These are phyloP conservation scores for Papilio polytes DNA, from an alignment of 1,140 invertebrate species.

Conservation along the genomic window DNA sequence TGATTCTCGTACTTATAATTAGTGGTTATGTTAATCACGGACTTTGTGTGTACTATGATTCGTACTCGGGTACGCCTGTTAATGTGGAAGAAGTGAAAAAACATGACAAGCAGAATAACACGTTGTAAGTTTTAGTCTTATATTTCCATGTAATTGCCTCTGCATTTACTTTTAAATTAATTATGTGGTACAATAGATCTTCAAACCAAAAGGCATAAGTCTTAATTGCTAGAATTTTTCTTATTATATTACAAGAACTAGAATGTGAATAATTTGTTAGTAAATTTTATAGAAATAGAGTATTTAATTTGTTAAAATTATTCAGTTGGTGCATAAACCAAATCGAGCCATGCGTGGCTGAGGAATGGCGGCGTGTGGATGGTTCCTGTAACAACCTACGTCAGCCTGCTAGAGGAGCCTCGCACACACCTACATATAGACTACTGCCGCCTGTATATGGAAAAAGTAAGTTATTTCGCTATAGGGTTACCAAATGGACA, in stretches of 20 bases:
- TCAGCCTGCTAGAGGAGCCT: conserved; percentile 52
- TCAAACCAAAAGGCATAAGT: too few species aligned
- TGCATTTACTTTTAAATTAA: too few species aligned
- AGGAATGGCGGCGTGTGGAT: conserved; percentile 58
- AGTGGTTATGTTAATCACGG: not conserved
- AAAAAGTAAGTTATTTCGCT: conserved; percentile 41
- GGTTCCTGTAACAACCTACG: conserved; percentile 64
- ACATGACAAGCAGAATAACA: conserved; percentile 51
- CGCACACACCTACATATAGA: conserved; percentile 50
- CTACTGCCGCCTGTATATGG: conserved; percentile 51
- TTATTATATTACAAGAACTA: too few species aligned
- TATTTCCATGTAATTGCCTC: not conserved
- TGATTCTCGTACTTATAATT: not conserved
- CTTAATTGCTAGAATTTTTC: too few species aligned
- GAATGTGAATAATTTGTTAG: too few species aligned
- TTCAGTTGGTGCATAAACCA: conserved; percentile 60
- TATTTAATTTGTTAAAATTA: not conserved
- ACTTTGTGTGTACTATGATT: conserved; percentile 46
- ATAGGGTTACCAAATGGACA: not conserved
- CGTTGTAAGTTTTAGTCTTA: conserved; percentile 50
- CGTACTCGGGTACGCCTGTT: conserved; percentile 48
- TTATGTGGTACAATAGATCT: too few species aligned
- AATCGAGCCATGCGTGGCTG: conserved; percentile 51
- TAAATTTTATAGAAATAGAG: too few species aligned
- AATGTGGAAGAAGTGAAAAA: conserved; percentile 45